Base-by-base conservation (phyloP, 1,140 invertebrate genomes). In the Cheumatopsyche charites region DNA sequence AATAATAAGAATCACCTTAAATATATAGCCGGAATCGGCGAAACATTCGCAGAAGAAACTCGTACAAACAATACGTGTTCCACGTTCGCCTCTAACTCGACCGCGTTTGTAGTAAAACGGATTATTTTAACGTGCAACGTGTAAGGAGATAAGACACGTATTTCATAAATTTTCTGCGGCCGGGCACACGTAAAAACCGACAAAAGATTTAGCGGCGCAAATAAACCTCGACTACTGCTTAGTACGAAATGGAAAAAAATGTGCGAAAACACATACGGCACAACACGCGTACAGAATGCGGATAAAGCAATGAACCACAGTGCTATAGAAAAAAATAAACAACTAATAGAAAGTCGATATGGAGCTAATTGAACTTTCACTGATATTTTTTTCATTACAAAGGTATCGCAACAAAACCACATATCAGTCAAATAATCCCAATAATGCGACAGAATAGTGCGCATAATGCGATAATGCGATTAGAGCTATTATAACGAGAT, bases 141-240 rank as follows among this genome's bases (percentile, higher is more conserved):
- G 58, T 62, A 36, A 62, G 58, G 26, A 62, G 58, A 62, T 62
- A 62, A 62, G 58, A 62, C 58, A 62, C 58, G 58, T 62, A 62
- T 62, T 62, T 62, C 58, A 62, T 62, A 62, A 62, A 62, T 29
- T 62, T 62, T 26, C 47, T 52, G 47, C 29, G 29, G 29, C 9
- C 47, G 15, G 17, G 15, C 47, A 52, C 47, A 52, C 47, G 47
- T 52, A 52, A 52, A 52, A 52, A 52, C 13, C 47, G 47, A 52
- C 47, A 52, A 52, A 52, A 52, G 47, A 52, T 52, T 52, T 52
- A 52, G 47, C 19, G 47, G 7, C 19, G 19, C 47, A 52, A 52
- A 52, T 52, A 52, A 52, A 52, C 9, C 47, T 7, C 47, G 29
- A 36, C 29, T 36, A 36, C 9, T 36, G 29, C 29, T 36, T 36